phyloP scores from a whole-genome alignment of 2,888 invertebrate species.

The Rotaria sp. region DNA sequence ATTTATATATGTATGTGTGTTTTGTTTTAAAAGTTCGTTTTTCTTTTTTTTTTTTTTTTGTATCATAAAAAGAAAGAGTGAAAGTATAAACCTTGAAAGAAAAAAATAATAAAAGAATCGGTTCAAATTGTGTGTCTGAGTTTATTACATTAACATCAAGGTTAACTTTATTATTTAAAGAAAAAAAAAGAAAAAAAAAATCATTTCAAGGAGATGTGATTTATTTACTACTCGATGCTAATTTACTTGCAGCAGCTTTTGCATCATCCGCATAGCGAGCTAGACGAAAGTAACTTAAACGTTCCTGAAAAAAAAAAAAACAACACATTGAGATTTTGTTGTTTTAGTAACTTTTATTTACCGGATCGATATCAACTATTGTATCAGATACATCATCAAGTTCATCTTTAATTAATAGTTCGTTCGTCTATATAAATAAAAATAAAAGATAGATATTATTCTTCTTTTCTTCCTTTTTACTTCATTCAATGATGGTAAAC shows the following conservation, averaged over 20 bases:
- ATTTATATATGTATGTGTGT: neutral
- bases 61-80: neutral
- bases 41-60: neutral
- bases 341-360: neutral
- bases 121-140: neutral
- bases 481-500: constrained; percentile 16
- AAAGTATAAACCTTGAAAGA: neutral
- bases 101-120: neutral
- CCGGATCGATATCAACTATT: neutral
- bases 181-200: neutral
- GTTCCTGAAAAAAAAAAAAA: neutral
- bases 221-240: neutral
- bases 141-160: neutral
- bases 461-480: neutral
- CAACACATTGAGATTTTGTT: too few relatives aligned
- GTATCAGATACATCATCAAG: constrained; percentile 1
- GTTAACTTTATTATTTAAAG: neutral
- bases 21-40: neutral
- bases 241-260: neutral
- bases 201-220: neutral
- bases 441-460: neutral
- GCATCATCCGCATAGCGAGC: neutral
- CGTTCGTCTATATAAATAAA: neutral
- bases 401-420: neutral
- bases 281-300: neutral